phyloP scores from a whole-genome alignment of 2,888 invertebrate genomes.

The Drosophila trichaetosa region DNA sequence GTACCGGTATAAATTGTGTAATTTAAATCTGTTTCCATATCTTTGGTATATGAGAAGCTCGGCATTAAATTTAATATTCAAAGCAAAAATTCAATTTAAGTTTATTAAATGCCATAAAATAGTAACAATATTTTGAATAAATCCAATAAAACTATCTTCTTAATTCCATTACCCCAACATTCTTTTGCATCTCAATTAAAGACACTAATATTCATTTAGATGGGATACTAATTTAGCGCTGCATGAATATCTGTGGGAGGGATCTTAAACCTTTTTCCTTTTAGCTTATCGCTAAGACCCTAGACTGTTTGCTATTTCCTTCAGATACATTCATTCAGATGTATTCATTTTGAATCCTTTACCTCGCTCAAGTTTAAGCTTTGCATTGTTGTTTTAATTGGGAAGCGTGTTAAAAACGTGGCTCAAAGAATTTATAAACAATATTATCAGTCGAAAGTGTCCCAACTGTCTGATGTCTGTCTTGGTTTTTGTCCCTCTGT shows the following conservation, averaged over 20 bases:
- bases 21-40: neutral
- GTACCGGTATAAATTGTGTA: neutral
- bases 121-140: neutral
- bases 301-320: neutral
- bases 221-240: neutral
- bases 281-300: neutral
- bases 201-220: neutral
- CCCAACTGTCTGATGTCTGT: constrained; percentile 43
- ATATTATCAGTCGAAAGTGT: constrained; percentile 51
- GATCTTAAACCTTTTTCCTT: neutral
- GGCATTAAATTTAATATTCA: neutral
- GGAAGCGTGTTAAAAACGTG: constrained; percentile 18
- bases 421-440: constrained; percentile 39
- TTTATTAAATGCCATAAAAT: neutral
- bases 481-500: constrained; percentile 5
- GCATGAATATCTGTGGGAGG: neutral
- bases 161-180: neutral
- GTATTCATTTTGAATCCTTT: constrained; percentile 4
- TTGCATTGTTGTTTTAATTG: constrained; percentile 37
- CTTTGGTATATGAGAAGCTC: neutral
- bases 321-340: neutral
- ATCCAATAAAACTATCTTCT: neutral
- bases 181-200: neutral
- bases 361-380: constrained; percentile 9
- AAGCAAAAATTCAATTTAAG: neutral